Conservation (phyloP, 2,888 invertebrate species). For the Aethes cnicana region DNA sequence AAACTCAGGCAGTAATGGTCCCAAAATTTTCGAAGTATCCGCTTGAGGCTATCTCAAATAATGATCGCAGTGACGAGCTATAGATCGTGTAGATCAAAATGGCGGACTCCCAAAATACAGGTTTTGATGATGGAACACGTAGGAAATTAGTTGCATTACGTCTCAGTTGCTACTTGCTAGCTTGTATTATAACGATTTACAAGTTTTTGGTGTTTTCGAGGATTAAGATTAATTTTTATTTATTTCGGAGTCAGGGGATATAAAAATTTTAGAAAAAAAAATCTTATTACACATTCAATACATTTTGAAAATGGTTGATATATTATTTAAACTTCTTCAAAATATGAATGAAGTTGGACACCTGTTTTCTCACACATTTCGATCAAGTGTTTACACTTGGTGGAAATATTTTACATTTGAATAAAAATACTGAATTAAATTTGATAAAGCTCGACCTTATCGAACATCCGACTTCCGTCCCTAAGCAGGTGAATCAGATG, state of each 20-base stretch:
- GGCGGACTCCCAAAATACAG: conserved; percentile 75
- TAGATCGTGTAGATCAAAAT: conserved; percentile 73
- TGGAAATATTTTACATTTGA: conserved; percentile 37
- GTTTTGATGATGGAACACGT: conserved; percentile 62
- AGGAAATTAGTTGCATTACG: conserved; percentile 60
- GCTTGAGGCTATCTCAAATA: conserved; percentile 35
- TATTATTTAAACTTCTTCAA: too few relatives aligned
- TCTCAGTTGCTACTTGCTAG: conserved; percentile 33
- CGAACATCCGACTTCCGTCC: conserved; percentile 67
- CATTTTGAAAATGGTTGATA: too few relatives aligned
- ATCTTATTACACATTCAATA: too few relatives aligned
- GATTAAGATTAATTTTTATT: background rate
- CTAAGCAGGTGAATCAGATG: conserved; percentile 63
- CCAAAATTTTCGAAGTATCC: background rate
- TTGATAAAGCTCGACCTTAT: conserved; percentile 37
- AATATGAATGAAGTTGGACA: too few relatives aligned
- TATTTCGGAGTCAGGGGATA: too few relatives aligned
- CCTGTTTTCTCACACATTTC: too few relatives aligned
- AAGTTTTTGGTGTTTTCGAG: background rate
- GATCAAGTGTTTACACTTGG: conserved; percentile 17
- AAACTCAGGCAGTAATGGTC: conserved; percentile 40
- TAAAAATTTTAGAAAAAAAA: too few relatives aligned
- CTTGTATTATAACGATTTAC: conserved; percentile 29
- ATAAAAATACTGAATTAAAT: conserved; percentile 39
- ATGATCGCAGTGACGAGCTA: conserved; percentile 61